A percentile compares a stretch with the other conserved stretches of the same genome.
Conservation (phyloP, 2,797 vertebrate genomes). For the Poeciliopsis presidionis region DNA sequence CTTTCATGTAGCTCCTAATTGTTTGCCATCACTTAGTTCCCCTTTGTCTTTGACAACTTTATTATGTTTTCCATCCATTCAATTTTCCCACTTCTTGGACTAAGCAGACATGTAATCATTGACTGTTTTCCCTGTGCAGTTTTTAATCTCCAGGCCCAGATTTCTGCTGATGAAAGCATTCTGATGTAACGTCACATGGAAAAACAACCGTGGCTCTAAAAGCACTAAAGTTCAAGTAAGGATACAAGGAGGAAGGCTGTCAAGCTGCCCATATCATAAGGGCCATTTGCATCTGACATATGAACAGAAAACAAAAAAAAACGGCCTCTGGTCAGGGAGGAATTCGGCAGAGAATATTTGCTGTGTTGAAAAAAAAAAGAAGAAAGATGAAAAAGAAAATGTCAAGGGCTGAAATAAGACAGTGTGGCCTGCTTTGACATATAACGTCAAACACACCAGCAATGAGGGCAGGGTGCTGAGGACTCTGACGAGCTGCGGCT, state of each 20-base stretch:
- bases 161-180: conserved; percentile 7
- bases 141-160: conserved; percentile 2
- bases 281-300: conserved; percentile 56
- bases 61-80: conserved; percentile 1
- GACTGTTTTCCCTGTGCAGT: neutral
- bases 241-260: conserved; percentile 39
- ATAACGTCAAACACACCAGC: conserved; percentile 53
- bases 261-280: conserved; percentile 31
- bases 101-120: neutral
- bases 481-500: conserved; percentile 39
- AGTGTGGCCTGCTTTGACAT: conserved; percentile 57
- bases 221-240: conserved; percentile 51
- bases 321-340: conserved; percentile 49
- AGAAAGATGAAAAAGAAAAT: conserved; percentile 25
- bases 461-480: conserved; percentile 29
- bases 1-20: neutral
- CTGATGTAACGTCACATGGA: neutral
- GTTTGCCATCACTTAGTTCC: neutral
- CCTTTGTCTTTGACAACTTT: neutral
- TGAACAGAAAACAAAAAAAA: conserved; percentile 26
- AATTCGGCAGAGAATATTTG: conserved; percentile 51
- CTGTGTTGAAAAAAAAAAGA: neutral
- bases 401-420: conserved; percentile 54
- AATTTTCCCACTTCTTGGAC: neutral
- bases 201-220: conserved; percentile 15